Evolutionary conservation across 2,797 vertebrate species (phyloP), one percentile per base, ranked within the genome.

Genomic region (Pseudomugil tenellus): DNA sequence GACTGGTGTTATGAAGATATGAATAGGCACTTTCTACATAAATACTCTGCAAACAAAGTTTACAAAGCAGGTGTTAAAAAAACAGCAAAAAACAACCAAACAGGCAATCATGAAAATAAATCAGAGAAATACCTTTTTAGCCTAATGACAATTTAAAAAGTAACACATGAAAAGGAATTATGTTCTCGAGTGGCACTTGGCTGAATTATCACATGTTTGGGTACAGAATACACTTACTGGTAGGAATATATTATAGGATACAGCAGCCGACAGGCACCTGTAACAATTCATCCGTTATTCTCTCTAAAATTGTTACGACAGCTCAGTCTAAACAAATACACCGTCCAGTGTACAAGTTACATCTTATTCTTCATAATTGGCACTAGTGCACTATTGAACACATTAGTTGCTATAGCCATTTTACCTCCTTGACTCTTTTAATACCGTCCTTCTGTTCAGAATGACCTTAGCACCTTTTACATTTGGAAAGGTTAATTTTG

Each of bases 21-120:
- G 92, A 94, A 93, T 93, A 92, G 94, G 95, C 95, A 94, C 94
- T 94, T 96, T 95, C 95, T 92, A 95, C 94, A 92, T 93, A 87
- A 76, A 93, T 92, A 93, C 95, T 93, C 87, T 90, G 93, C 91
- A 91, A 81, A 83, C 87, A 90, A 91, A 75, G 69, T 83, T 87
- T 77, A 91, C 67, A 83, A 80, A 87, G 85, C 84, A 82, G 79
- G 85, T 90, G 84, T 84, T 72, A 76, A 87, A 39, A 39, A 72
- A 61, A 71, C 28, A 25, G 64, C 63, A 66, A 21, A 13, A 70
- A 25, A 35, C 52, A 67, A 71, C 81, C 48, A 73, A 67, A 55
- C 67, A 74, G 61, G 63, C 69, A 72, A 52, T 68, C 43, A 57
- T 72, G 48, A 49, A 74, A 39, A 86, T 77, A 53, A 72, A 83